Conservation (phyloP, 2,797 vertebrate species). For the Saxicola maurus region DNA sequence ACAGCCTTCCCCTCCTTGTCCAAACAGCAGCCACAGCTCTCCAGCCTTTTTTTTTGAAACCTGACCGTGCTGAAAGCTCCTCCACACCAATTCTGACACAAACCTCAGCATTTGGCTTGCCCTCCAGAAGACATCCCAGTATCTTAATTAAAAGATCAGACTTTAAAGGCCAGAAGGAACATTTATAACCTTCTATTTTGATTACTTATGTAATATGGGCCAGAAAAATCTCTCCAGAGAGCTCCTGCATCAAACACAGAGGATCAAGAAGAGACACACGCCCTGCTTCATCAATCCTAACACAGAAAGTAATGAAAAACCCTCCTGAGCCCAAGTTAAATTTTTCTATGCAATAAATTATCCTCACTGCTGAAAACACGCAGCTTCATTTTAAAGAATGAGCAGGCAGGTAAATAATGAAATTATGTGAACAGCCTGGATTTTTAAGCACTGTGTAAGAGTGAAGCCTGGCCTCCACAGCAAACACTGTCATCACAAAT, state of each 20-base stretch:
- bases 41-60: not conserved
- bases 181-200: not conserved
- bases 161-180: not conserved
- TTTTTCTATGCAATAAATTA: not conserved
- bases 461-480: not conserved
- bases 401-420: not conserved
- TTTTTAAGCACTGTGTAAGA: not conserved
- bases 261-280: not conserved
- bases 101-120: not conserved
- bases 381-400: not conserved
- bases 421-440: not conserved
- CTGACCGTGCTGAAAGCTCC: not conserved
- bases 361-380: not conserved
- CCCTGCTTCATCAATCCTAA: not conserved
- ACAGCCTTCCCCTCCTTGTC: not conserved
- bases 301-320: not conserved
- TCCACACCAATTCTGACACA: not conserved
- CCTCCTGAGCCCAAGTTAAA: not conserved
- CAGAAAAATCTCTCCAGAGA: not conserved
- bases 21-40: not conserved
- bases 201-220: not conserved
- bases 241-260: not conserved
- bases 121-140: not conserved
- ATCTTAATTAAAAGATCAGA: constrained; percentile 7
- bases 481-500: not conserved